A percentile compares a stretch with the other conserved stretches of the same genome.
Conservation (phyloP, 2,113 vertebrate genomes). For the Pedetes capensis region DNA sequence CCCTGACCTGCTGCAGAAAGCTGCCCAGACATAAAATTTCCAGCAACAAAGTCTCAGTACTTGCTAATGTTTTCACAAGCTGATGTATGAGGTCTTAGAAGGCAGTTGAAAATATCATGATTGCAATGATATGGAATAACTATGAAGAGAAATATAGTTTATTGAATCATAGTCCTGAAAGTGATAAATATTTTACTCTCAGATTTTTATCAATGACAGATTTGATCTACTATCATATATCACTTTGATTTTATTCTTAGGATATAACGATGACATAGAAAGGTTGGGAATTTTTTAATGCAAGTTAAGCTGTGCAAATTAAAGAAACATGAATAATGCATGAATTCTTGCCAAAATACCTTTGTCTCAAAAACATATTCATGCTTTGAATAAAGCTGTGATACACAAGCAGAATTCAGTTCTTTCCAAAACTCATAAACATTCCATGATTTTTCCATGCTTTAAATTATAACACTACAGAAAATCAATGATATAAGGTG, state of each 20-base stretch:
- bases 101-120: neutral
- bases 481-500: neutral
- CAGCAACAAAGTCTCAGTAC: neutral
- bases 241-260: neutral
- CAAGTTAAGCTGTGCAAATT: neutral
- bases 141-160: neutral
- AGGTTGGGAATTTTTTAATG: neutral
- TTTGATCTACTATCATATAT: neutral
- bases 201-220: neutral
- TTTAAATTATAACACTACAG: neutral
- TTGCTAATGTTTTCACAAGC: neutral
- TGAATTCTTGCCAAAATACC: neutral
- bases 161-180: conserved; percentile 16
- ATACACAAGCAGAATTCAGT: neutral
- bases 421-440: neutral
- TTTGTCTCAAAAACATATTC: neutral
- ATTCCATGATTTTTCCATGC: neutral
- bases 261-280: neutral
- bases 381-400: neutral
- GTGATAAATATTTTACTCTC: neutral
- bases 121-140: neutral
- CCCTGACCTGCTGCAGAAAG: accelerated
- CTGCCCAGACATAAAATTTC: neutral
- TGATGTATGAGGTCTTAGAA: neutral
- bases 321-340: neutral